Conservation (phyloP, 1,140 invertebrate species). For the Vanessa atalanta region DNA sequence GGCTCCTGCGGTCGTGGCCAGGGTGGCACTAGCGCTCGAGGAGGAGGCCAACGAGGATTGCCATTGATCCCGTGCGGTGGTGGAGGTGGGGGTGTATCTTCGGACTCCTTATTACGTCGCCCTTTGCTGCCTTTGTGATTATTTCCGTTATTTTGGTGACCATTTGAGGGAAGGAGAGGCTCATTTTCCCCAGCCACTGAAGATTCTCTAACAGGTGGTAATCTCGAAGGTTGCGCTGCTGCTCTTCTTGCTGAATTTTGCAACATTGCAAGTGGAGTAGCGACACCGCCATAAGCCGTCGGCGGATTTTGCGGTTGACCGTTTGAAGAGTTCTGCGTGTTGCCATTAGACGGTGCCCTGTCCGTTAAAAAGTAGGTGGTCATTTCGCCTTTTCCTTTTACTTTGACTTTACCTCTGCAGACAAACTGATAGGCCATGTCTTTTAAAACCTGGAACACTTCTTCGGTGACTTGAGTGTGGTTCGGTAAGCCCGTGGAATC, state of each 20-base stretch:
- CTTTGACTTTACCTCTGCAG: slow-evolving; percentile 92
- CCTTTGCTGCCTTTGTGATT: slow-evolving; percentile 79
- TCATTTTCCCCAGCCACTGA: slow-evolving; percentile 84
- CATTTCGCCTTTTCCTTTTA: slow-evolving; percentile 97
- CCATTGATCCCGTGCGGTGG: slow-evolving; percentile 77
- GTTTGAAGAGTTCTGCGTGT: slow-evolving; percentile 50
- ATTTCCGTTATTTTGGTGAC: slow-evolving; percentile 77
- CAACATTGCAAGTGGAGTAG: slow-evolving; percentile 85
- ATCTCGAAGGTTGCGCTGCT: slow-evolving; percentile 64
- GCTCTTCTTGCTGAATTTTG: slow-evolving; percentile 81
- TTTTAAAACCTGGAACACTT: slow-evolving; percentile 87
- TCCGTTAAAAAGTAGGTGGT: slow-evolving; percentile 94
- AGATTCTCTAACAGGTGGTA: slow-evolving; percentile 73
- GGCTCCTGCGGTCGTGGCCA: slow-evolving; percentile 81
- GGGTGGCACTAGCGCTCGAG: slow-evolving; percentile 78
- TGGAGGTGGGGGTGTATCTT: slow-evolving; percentile 76
- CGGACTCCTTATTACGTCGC: slow-evolving; percentile 65
- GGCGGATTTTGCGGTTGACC: slow-evolving; percentile 63
- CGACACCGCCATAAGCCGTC: slow-evolving; percentile 85
- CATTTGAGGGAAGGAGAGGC: slow-evolving; percentile 83
- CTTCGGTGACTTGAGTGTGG: slow-evolving; percentile 93
- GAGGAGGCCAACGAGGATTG: slow-evolving; percentile 75
- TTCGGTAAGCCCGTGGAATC: slow-evolving; percentile 92
- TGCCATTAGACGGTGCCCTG: slow-evolving; percentile 67
- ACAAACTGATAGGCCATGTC: slow-evolving; percentile 89